Percentiles rank a stretch among this genome's conserved stretches.
These are phyloP conservation scores for Trichonephila clavipes DNA, from an alignment of 1,140 invertebrate species.

Conservation along the genomic window DNA sequence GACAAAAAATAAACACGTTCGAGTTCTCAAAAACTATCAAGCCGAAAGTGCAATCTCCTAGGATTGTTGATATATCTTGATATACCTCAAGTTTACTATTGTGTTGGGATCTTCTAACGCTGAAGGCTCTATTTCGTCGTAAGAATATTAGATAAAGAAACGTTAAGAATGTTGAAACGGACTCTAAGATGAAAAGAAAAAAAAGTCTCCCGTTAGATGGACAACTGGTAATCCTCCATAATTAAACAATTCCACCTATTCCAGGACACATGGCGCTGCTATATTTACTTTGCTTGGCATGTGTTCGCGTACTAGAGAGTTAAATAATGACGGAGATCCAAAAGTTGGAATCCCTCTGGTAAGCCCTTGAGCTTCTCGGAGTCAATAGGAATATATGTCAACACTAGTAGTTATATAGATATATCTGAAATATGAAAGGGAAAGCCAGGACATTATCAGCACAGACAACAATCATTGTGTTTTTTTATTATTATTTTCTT, in stretches of 20 bases:
- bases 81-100: not conserved
- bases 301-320: not conserved
- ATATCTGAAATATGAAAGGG: conserved; percentile 9
- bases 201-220: not conserved
- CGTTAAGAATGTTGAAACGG: not conserved
- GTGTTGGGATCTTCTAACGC: not conserved
- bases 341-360: conserved; percentile 28
- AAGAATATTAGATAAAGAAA: not conserved
- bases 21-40: too few species aligned
- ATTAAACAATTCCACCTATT: conserved; percentile 54
- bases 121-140: not conserved
- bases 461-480: conserved; percentile 19
- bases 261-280: not conserved
- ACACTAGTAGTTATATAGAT: conserved; percentile 8
- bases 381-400: conserved; percentile 44
- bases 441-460: conserved; percentile 15
- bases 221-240: conserved; percentile 38
- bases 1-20: too few species aligned
- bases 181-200: not conserved
- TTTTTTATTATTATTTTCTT: not conserved
- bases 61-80: not conserved
- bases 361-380: not conserved
- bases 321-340: conserved; percentile 21
- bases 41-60: too few species aligned
- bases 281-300: not conserved